Evolutionary conservation across 2,113 vertebrate genomes (phyloP).

Genomic region (Zosterops borbonicus): DNA sequence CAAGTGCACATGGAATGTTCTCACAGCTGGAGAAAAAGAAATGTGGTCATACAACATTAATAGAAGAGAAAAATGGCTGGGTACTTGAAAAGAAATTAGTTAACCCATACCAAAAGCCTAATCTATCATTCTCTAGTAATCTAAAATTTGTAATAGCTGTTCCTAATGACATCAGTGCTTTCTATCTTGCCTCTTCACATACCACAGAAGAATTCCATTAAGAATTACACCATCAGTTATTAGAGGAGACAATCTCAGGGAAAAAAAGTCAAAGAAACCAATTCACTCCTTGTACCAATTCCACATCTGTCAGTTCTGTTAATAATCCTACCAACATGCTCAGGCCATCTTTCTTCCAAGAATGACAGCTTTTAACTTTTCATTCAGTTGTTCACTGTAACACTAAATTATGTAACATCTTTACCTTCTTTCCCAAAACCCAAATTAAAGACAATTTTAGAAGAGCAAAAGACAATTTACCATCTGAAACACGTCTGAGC

Average conservation of each 20-base stretch:
- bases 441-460: accelerated
- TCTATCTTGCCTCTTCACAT: not conserved
- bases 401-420: not conserved
- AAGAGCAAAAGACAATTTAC: conserved; percentile 70
- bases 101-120: not conserved
- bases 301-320: not conserved
- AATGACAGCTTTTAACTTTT: not conserved
- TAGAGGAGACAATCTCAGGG: not conserved
- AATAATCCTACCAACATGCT: not conserved
- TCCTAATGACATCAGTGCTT: not conserved
- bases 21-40: not conserved
- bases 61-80: not conserved
- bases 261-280: not conserved
- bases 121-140: not conserved
- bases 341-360: not conserved
- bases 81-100: not conserved
- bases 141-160: not conserved
- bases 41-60: accelerated
- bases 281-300: not conserved
- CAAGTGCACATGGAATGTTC: not conserved
- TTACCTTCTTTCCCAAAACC: not conserved
- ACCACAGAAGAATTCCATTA: not conserved
- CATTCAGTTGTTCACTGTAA: not conserved
- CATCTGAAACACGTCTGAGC: conserved; percentile 97
- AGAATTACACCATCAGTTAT: not conserved